Evolutionary conservation across 1,140 invertebrate species (phyloP).

Genomic region (Apocrypta bakeri): DNA sequence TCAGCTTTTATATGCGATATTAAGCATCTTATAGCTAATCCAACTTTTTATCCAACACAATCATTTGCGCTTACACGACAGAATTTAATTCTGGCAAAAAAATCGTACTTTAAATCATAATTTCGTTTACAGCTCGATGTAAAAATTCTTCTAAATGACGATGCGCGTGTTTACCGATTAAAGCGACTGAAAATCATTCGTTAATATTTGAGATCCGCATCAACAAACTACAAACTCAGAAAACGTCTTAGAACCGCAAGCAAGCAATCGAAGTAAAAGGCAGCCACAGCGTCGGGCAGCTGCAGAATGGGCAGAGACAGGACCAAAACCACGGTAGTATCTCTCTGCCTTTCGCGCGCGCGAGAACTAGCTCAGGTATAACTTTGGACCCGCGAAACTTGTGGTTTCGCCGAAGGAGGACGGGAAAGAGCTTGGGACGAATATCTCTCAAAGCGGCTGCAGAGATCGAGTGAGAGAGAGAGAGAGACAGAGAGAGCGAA

Average conservation of each 20-base stretch:
- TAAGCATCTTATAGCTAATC: background rate
- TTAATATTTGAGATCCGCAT: background rate
- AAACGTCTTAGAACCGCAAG: background rate
- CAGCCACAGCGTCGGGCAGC: conserved; percentile 36
- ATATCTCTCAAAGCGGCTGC: conserved; percentile 13
- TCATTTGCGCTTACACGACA: conserved; percentile 10
- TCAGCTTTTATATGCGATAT: background rate
- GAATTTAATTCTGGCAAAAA: background rate
- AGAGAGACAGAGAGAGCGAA: background rate
- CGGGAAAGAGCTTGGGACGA: background rate
- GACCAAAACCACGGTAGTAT: conserved; percentile 22
- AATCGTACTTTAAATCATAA: background rate
- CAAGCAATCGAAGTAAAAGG: conserved; percentile 36
- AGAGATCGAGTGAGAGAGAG: background rate
- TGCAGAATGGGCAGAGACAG: conserved; percentile 23
- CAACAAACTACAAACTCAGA: background rate
- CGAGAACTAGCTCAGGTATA: conserved; percentile 36
- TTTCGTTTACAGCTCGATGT: no score
- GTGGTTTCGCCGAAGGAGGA: conserved; percentile 33
- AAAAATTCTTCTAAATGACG: no score
- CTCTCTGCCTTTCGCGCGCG: conserved; percentile 7
- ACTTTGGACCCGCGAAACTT: conserved; percentile 48
- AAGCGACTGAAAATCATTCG: no score
- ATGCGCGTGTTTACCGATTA: no score
- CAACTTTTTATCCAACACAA: background rate